phyloP scores from a whole-genome alignment of 2,797 vertebrate species.

The Enteromius thamalakanensis region DNA sequence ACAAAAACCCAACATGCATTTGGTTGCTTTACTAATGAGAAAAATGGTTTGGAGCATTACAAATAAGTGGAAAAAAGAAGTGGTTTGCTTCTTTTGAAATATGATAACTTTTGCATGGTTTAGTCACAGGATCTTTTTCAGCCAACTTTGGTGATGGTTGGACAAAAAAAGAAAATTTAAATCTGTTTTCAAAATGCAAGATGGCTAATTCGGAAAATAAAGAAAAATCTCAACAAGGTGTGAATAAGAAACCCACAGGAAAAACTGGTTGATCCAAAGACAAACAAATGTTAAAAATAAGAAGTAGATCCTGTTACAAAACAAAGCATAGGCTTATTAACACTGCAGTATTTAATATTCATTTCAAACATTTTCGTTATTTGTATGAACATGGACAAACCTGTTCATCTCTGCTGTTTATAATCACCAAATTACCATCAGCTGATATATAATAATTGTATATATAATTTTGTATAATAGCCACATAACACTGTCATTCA shows the following conservation, averaged over 20 bases:
- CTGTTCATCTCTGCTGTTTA: constrained; percentile 21
- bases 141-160: too few relatives aligned
- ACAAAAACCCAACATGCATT: neutral
- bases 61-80: neutral
- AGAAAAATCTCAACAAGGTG: too few relatives aligned
- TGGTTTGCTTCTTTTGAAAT: neutral
- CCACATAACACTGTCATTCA: neutral
- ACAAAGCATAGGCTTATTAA: constrained; percentile 17
- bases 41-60: neutral
- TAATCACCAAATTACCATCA: constrained; percentile 30
- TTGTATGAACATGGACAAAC: neutral
- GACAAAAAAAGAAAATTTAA: neutral
- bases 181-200: neutral
- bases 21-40: neutral
- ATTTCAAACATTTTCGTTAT: neutral
- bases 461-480: neutral
- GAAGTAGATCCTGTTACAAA: too few relatives aligned
- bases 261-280: neutral
- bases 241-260: too few relatives aligned
- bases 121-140: neutral
- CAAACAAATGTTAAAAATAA: too few relatives aligned
- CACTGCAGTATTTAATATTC: neutral
- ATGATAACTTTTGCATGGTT: neutral
- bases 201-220: too few relatives aligned
- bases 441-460: too few relatives aligned